Evolutionary conservation across 1,140 invertebrate genomes (phyloP).

Genomic region (Caenorhabditis inopinata): DNA sequence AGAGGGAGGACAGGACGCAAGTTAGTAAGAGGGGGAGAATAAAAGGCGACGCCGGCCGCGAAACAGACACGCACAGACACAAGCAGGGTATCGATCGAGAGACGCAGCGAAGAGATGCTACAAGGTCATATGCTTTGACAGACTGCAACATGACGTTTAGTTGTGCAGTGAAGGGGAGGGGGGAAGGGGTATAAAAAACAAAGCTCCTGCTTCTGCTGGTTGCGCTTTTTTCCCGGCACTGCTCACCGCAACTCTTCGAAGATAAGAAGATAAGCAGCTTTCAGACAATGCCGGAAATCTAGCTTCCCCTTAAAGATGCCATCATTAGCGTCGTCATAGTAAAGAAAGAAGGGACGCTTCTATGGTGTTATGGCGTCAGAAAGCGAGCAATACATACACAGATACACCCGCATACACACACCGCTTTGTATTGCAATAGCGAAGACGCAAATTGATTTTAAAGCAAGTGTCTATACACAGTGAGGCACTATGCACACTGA

Average conservation of each 20-base stretch:
- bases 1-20: neutral
- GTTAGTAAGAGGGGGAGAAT: slow-evolving; percentile 23
- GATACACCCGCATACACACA: slow-evolving; percentile 1
- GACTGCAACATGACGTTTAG: neutral
- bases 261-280: neutral
- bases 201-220: neutral
- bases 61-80: slow-evolving; percentile 29
- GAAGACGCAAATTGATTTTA: slow-evolving; percentile 26
- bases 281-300: neutral
- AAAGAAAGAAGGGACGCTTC: neutral
- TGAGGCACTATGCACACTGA: neutral
- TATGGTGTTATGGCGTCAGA: slow-evolving; percentile 19
- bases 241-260: neutral
- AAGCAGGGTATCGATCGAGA: slow-evolving; percentile 18
- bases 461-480: slow-evolving; percentile 20
- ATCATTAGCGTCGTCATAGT: neutral
- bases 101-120: slow-evolving; percentile 3
- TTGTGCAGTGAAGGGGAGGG: too few species aligned
- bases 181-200: neutral
- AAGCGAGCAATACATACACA: slow-evolving; percentile 1
- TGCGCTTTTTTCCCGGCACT: neutral
- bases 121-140: slow-evolving; percentile 32
- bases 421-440: slow-evolving; percentile 28
- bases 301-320: neutral
- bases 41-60: slow-evolving; percentile 23